phyloP scores from a whole-genome alignment of 1,140 invertebrate genomes.

The Monochamus saltuarius region DNA sequence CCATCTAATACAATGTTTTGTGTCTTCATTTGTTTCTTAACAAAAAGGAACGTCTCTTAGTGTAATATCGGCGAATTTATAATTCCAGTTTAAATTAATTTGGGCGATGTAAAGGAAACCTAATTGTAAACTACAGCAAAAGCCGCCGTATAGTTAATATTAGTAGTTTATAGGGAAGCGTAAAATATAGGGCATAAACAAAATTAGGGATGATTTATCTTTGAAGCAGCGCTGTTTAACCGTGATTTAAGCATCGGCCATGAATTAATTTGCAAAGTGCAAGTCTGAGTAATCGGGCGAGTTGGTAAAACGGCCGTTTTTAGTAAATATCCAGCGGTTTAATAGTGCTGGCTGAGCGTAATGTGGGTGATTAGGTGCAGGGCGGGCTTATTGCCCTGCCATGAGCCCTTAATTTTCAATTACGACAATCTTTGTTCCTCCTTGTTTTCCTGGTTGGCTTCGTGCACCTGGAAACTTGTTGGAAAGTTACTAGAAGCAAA shows the following conservation, averaged over 20 bases:
- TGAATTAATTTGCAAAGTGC: slow-evolving; percentile 23
- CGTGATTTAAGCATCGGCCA: slow-evolving; percentile 14
- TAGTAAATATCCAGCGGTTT: neutral
- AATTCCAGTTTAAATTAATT: neutral
- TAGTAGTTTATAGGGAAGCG: neutral
- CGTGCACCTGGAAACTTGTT: too few species aligned
- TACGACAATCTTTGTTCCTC: neutral
- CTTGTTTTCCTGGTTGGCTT: slow-evolving; percentile 1
- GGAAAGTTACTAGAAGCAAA: too few species aligned
- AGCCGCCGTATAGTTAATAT: neutral
- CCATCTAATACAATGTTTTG: too few species aligned
- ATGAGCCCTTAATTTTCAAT: slow-evolving; percentile 7
- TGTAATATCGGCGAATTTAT: too few species aligned
- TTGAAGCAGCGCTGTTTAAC: neutral
- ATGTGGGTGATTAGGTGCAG: slow-evolving; percentile 24
- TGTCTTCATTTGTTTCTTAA: too few species aligned
- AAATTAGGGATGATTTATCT: neutral
- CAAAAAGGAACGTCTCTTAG: too few species aligned
- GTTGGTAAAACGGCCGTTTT: slow-evolving; percentile 1
- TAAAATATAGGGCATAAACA: slow-evolving; percentile 16
- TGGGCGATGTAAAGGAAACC: neutral
- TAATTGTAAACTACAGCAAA: neutral
- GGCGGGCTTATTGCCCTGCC: slow-evolving; percentile 10
- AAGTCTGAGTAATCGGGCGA: neutral
- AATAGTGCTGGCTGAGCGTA: slow-evolving; percentile 8